Percentiles rank a stretch among this genome's conserved stretches.
These are phyloP conservation scores for Arvicanthis niloticus DNA, from an alignment of 2,113 vertebrate species.

Conservation along the genomic window DNA sequence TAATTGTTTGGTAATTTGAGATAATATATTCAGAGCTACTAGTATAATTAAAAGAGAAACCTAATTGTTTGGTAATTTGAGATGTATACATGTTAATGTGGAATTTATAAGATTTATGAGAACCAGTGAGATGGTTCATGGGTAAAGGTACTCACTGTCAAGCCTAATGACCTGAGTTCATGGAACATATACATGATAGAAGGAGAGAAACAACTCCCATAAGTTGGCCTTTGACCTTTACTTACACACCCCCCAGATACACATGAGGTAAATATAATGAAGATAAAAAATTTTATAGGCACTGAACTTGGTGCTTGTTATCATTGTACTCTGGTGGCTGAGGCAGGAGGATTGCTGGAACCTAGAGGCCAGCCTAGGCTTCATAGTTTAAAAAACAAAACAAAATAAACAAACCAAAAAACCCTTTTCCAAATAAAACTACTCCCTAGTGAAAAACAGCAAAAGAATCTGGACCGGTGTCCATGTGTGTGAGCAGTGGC, in stretches of 20 bases:
- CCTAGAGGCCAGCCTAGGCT: not conserved
- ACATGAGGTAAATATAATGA: not conserved
- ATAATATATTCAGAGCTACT: not conserved
- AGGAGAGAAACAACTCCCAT: not conserved
- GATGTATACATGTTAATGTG: not conserved
- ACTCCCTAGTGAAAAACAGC: not conserved
- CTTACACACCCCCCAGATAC: not conserved
- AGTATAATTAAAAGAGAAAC: conserved; percentile 6
- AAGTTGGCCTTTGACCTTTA: not conserved
- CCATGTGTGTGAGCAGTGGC: not conserved
- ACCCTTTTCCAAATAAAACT: not conserved
- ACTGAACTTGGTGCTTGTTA: not conserved
- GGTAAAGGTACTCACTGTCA: not conserved
- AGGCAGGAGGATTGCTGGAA: not conserved
- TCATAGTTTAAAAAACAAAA: not conserved
- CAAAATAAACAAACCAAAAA: not conserved
- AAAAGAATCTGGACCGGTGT: not conserved
- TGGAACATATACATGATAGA: no score
- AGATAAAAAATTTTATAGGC: not conserved
- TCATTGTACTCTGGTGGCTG: no score
- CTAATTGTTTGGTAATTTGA: not conserved
- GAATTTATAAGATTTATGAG: not conserved
- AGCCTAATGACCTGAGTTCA: not conserved
- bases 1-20: not conserved
- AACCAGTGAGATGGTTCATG: not conserved